Conservation (phyloP, 2,797 vertebrate species). For the Euphonia xanthogaster region DNA sequence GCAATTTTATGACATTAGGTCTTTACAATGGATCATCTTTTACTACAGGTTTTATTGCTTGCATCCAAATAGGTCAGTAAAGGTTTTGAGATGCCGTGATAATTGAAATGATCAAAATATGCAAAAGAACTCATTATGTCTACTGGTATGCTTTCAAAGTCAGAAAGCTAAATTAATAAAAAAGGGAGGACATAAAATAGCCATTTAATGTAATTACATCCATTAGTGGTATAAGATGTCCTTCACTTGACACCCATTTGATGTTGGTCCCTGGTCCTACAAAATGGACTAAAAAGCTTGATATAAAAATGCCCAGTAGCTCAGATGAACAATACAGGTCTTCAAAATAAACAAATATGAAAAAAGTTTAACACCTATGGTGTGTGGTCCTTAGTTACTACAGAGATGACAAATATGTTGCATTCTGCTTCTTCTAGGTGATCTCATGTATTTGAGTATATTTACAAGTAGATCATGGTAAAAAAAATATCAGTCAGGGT, state of each 20-base stretch:
- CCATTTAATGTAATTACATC: background rate
- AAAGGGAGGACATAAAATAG: background rate
- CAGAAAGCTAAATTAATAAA: background rate
- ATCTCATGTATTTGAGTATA: background rate
- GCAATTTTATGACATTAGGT: background rate
- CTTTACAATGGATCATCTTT: background rate
- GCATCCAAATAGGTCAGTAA: background rate
- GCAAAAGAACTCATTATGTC: background rate
- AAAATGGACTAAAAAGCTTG: background rate
- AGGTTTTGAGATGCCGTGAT: background rate
- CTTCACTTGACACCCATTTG: background rate
- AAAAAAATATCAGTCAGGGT: background rate
- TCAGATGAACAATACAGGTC: background rate
- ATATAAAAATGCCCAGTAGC: background rate
- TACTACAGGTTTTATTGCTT: background rate
- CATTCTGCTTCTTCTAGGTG: background rate
- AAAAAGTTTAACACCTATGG: background rate
- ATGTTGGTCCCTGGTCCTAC: background rate
- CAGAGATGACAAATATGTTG: background rate
- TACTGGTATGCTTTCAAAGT: background rate
- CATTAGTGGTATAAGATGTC: background rate
- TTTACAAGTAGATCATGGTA: background rate
- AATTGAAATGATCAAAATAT: background rate
- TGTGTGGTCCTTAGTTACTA: background rate
- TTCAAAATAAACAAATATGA: background rate